Conservation (phyloP, 2,888 invertebrate species). For the Cistogaster globosa region DNA sequence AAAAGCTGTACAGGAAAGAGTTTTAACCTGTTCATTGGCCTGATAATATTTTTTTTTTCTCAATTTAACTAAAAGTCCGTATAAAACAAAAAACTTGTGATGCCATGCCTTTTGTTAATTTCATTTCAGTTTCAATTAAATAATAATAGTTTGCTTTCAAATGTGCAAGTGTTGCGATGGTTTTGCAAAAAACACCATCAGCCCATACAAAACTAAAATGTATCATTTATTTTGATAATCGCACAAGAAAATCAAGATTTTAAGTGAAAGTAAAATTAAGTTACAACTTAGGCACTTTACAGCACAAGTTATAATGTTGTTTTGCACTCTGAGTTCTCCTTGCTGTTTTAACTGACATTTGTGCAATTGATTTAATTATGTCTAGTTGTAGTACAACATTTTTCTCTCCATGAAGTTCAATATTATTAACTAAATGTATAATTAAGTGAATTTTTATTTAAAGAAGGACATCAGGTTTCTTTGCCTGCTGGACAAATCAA, state of each 20-base stretch:
- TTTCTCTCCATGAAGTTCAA: constrained; percentile 63
- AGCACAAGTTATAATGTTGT: constrained; percentile 9
- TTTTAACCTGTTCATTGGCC: constrained; percentile 60
- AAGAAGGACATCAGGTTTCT: constrained; percentile 60
- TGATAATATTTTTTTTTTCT: constrained; percentile 45
- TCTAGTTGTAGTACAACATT: constrained; percentile 35
- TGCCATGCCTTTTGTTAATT: constrained; percentile 44
- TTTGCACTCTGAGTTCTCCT: constrained; percentile 11
- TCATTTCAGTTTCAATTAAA: constrained; percentile 34
- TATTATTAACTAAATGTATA: constrained; percentile 63
- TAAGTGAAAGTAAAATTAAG: constrained; percentile 65
- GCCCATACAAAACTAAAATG: background rate
- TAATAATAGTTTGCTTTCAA: background rate
- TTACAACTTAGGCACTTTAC: background rate
- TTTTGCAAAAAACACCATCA: background rate
- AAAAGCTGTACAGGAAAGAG: constrained; percentile 61
- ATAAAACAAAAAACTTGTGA: constrained; percentile 1
- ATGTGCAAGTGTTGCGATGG: background rate
- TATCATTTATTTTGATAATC: constrained; percentile 40
- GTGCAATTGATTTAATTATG: constrained; percentile 38
- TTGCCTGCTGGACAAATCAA: background rate
- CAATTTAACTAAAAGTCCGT: background rate
- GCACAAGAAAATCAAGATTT: constrained; percentile 45
- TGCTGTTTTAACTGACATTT: constrained; percentile 44
- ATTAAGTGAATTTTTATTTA: constrained; percentile 60